phyloP scores from a whole-genome alignment of 2,888 invertebrate genomes.

The Cheilosia scutellata region DNA sequence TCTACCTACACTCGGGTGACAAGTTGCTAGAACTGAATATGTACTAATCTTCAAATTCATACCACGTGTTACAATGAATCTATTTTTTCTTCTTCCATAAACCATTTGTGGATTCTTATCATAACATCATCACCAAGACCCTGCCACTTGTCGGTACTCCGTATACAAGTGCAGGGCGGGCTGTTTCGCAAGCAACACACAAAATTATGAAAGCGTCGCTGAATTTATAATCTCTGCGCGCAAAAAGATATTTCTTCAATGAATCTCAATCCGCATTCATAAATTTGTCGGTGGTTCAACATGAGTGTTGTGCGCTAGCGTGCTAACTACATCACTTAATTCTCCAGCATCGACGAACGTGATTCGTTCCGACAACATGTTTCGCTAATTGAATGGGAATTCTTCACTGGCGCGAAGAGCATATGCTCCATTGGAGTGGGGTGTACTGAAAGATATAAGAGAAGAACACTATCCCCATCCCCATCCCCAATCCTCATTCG shows the following conservation, averaged over 20 bases:
- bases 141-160: too few species aligned
- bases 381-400: constrained; percentile 74
- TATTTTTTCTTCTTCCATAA: too few species aligned
- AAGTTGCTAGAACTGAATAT: too few species aligned
- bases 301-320: constrained; percentile 38
- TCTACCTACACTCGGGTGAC: too few species aligned
- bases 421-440: constrained; percentile 23
- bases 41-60: too few species aligned
- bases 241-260: constrained; percentile 41
- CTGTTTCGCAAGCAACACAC: neutral
- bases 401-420: constrained; percentile 55
- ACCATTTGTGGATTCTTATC: too few species aligned
- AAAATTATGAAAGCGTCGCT: constrained; percentile 15
- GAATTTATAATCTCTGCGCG: constrained; percentile 5
- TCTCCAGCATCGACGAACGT: constrained; percentile 68
- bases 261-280: constrained; percentile 37
- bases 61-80: too few species aligned
- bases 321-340: constrained; percentile 67
- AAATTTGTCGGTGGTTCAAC: constrained; percentile 44
- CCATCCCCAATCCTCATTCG: neutral
- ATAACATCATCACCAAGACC: too few species aligned
- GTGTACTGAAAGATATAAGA: constrained; percentile 28
- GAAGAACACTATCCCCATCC: neutral
- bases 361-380: constrained; percentile 68
- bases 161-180: neutral